Conservation (phyloP, 2,797 vertebrate genomes). For the Sebastes umbrosus region DNA sequence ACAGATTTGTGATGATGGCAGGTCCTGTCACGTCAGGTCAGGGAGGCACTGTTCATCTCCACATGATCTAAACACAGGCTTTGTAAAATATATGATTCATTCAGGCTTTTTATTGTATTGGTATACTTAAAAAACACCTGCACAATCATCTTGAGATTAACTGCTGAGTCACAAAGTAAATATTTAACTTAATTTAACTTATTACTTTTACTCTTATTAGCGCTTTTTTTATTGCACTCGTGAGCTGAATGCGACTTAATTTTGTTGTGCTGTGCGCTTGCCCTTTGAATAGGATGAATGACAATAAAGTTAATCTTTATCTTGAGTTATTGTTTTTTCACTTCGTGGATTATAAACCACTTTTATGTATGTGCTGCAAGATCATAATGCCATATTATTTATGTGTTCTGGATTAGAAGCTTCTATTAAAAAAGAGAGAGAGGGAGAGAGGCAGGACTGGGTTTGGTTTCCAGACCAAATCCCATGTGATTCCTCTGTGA, state of each 20-base stretch:
- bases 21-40: conserved; percentile 14
- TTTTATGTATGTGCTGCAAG: conserved; percentile 5
- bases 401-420: background rate
- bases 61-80: background rate
- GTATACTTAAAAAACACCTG: background rate
- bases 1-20: conserved; percentile 44
- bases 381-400: background rate
- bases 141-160: background rate
- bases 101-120: background rate
- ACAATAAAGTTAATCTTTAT: background rate
- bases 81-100: background rate
- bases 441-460: background rate
- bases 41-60: background rate
- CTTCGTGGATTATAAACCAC: conserved; percentile 24
- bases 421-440: background rate
- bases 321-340: conserved; percentile 12
- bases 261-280: background rate
- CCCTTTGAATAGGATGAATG: background rate
- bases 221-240: background rate
- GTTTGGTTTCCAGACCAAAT: conserved; percentile 41
- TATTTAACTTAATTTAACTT: background rate
- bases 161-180: conserved; percentile 8
- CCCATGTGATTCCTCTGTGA: conserved; percentile 41
- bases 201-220: background rate
- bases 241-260: background rate